Conservation (phyloP, 53 echinoderm and acorn worm genomes). For the Patiria pectinifera region DNA sequence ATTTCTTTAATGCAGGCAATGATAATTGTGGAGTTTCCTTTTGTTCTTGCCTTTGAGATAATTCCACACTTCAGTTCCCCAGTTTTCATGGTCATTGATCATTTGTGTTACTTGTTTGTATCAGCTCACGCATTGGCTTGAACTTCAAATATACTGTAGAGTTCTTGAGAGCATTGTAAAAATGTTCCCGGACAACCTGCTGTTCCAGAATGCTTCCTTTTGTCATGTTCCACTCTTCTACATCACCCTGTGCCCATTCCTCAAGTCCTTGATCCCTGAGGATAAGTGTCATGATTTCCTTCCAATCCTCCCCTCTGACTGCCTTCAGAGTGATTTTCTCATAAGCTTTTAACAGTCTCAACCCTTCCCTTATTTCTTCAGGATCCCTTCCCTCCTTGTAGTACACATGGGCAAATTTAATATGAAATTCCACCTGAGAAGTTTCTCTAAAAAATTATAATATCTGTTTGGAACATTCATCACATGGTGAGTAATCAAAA, state of each 20-base stretch:
- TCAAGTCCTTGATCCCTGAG: background rate
- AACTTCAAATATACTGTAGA: background rate
- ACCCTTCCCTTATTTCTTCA: background rate
- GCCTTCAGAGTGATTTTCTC: background rate
- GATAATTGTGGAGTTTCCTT: background rate
- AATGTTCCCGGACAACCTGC: background rate
- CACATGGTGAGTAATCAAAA: background rate
- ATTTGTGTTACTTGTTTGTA: background rate
- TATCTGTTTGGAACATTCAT: background rate
- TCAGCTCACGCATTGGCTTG: background rate
- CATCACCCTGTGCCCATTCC: background rate
- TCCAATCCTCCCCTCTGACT: background rate
- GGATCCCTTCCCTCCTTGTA: background rate
- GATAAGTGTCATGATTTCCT: background rate
- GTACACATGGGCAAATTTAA: background rate
- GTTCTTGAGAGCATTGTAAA: background rate
- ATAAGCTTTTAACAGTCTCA: background rate
- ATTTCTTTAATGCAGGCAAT: too few species aligned
- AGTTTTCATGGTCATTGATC: background rate
- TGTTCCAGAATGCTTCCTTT: background rate
- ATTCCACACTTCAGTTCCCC: background rate
- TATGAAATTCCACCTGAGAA: too few species aligned
- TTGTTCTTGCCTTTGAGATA: background rate
- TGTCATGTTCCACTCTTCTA: background rate
- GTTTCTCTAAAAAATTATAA: background rate